A percentile compares a stretch with the other conserved stretches of the same genome.
Conservation (phyloP, 1,140 invertebrate species). For the Drosophila sproati region DNA sequence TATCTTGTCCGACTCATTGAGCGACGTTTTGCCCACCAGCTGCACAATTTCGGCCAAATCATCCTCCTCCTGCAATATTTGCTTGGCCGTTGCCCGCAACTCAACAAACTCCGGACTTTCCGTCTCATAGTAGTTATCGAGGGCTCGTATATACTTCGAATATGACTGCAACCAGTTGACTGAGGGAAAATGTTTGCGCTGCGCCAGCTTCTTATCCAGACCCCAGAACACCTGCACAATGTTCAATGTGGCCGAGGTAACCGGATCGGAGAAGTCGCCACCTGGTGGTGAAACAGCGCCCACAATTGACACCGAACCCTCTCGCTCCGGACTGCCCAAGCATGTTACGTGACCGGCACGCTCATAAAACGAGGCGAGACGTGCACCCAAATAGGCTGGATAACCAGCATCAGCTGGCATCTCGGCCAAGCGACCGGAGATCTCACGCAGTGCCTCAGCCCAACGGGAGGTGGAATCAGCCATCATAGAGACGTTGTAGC, state of each 20-base stretch:
- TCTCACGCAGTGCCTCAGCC: slow-evolving; percentile 99
- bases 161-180: slow-evolving; percentile 98
- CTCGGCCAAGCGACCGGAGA: slow-evolving; percentile 99
- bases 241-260: slow-evolving; percentile 99
- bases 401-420: slow-evolving; percentile 99
- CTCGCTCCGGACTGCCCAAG: slow-evolving; percentile 98
- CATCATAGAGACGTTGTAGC: slow-evolving; percentile 99
- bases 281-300: slow-evolving; percentile 99
- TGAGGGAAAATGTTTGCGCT: slow-evolving; percentile 99
- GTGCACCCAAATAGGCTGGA: slow-evolving; percentile 98
- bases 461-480: slow-evolving; percentile 99
- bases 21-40: slow-evolving; percentile 93
- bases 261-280: slow-evolving; percentile 99
- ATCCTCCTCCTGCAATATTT: slow-evolving; percentile 93
- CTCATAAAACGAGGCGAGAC: slow-evolving; percentile 99
- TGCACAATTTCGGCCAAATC: slow-evolving; percentile 95
- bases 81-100: slow-evolving; percentile 87
- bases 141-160: slow-evolving; percentile 92
- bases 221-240: slow-evolving; percentile 99
- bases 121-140: slow-evolving; percentile 93
- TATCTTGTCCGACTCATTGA: slow-evolving; percentile 84
- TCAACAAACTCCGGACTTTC: slow-evolving; percentile 90
- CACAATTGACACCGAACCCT: slow-evolving; percentile 99
- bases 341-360: slow-evolving; percentile 98
- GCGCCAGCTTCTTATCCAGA: slow-evolving; percentile 99